phyloP scores from a whole-genome alignment of 2,797 vertebrate species.

The Masticophis lateralis region DNA sequence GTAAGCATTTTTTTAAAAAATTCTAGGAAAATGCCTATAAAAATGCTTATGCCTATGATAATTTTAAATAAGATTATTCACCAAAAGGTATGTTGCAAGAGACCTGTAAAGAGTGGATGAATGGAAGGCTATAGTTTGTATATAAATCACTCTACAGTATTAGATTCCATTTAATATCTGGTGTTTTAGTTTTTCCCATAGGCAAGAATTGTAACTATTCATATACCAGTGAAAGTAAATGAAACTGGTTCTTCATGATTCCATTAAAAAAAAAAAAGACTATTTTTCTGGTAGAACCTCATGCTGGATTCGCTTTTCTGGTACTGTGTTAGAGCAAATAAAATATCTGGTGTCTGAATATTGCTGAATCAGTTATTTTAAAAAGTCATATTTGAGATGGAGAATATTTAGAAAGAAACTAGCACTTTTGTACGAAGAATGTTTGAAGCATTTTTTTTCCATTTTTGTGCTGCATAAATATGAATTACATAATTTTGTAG shows the following conservation, averaged over 20 bases:
- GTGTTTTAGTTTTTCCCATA: not conserved
- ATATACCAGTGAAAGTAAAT: not conserved
- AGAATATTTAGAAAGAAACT: not conserved
- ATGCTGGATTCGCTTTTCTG: not conserved
- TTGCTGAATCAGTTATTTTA: not conserved
- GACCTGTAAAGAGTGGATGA: not conserved
- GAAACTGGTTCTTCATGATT: not conserved
- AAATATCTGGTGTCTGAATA: not conserved
- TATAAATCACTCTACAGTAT: not conserved
- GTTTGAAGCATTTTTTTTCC: not conserved
- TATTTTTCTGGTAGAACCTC: not conserved
- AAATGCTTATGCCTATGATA: not conserved
- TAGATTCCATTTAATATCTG: not conserved
- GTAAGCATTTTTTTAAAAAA: slow-evolving; percentile 56
- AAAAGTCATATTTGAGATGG: not conserved
- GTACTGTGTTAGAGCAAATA: not conserved
- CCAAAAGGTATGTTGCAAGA: not conserved
- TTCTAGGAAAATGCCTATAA: not conserved
- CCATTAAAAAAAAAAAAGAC: not conserved
- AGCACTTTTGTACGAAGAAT: not conserved
- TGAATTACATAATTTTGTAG: not conserved
- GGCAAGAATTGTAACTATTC: not conserved
- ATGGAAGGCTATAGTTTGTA: not conserved
- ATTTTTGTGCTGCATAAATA: not conserved
- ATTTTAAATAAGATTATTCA: not conserved